phyloP scores from a whole-genome alignment of 2,888 invertebrate genomes.

The Fissipunctia ypsillon region DNA sequence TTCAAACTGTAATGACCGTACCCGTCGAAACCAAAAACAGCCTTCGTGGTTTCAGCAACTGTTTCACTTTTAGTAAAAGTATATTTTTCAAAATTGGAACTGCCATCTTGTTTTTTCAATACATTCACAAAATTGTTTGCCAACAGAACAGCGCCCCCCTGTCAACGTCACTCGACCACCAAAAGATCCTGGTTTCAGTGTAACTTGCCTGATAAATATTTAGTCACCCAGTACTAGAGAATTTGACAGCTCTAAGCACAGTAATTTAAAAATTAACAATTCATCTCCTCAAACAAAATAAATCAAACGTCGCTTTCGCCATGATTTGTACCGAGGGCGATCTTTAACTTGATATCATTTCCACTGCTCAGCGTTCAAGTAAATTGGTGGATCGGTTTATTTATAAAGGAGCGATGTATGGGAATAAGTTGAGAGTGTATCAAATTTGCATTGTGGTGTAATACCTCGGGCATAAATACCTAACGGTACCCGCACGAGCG shows the following conservation, averaged over 20 bases:
- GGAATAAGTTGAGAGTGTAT: conserved; percentile 39
- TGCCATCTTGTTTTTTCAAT: background rate
- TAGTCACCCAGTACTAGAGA: background rate
- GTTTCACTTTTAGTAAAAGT: background rate
- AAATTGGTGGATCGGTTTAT: conserved; percentile 14
- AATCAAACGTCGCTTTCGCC: conserved; percentile 20
- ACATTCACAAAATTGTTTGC: too few species aligned
- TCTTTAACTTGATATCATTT: conserved; percentile 21
- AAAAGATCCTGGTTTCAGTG: background rate
- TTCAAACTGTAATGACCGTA: background rate
- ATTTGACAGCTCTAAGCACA: conserved; percentile 16
- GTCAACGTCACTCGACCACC: background rate
- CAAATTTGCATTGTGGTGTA: conserved; percentile 51
- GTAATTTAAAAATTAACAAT: conserved; percentile 30
- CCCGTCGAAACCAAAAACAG: background rate
- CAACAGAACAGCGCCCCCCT: background rate
- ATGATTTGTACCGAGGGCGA: conserved; percentile 9
- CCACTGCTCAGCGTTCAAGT: conserved; percentile 38
- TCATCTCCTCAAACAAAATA: conserved; percentile 23
- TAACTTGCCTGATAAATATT: background rate
- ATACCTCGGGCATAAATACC: conserved; percentile 63
- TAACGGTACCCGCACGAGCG: conserved; percentile 64
- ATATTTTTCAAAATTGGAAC: background rate
- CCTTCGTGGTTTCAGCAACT: background rate
- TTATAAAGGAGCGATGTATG: conserved; percentile 53